phyloP scores from a whole-genome alignment of 2,113 vertebrate genomes.

The Isurus oxyrinchus region DNA sequence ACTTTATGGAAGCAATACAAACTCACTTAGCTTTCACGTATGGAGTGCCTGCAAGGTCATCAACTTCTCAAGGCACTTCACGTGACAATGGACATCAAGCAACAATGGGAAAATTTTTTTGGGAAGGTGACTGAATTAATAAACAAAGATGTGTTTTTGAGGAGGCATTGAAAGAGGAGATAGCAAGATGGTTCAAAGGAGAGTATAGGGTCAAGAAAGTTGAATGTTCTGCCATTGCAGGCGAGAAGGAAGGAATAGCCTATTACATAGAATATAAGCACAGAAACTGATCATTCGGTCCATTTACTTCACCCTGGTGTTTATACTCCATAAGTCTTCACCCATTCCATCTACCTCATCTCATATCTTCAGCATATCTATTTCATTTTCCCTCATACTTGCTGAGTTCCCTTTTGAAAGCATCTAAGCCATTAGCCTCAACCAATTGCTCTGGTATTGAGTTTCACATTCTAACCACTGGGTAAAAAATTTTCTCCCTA shows the following conservation, averaged over 20 bases:
- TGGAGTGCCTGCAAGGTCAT: neutral
- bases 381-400: too few species aligned
- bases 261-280: neutral
- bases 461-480: too few species aligned
- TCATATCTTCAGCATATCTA: too few species aligned
- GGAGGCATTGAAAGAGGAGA: neutral
- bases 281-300: too few species aligned
- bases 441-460: too few species aligned
- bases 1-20: neutral
- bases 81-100: neutral
- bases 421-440: too few species aligned
- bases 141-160: neutral
- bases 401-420: too few species aligned
- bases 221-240: neutral
- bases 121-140: neutral
- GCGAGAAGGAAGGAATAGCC: neutral
- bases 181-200: neutral
- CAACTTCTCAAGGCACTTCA: neutral
- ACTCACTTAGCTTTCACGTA: neutral
- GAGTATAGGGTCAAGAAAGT: neutral
- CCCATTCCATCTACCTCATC: too few species aligned
- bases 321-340: too few species aligned
- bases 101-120: neutral
- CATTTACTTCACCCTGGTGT: too few species aligned
- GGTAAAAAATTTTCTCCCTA: too few species aligned